phyloP scores from a whole-genome alignment of 2,888 invertebrate genomes.

The Volucella zonaria region DNA sequence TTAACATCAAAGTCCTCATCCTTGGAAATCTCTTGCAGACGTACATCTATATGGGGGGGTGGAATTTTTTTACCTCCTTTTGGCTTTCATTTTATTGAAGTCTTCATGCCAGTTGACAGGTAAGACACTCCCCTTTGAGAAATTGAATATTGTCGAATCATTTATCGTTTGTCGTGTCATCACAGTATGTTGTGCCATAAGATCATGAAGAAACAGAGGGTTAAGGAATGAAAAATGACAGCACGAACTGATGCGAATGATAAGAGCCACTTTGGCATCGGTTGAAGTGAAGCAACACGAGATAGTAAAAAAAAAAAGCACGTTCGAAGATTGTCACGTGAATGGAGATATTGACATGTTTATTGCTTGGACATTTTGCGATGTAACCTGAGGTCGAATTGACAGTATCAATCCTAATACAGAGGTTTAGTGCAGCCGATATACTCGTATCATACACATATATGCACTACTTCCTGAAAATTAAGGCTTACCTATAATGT shows the following conservation, averaged over 20 bases:
- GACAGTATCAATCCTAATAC: too few relatives aligned
- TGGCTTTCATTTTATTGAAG: constrained; percentile 27
- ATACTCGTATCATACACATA: too few relatives aligned
- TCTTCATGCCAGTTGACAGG: constrained; percentile 58
- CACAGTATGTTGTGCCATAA: constrained; percentile 52
- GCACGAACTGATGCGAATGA: constrained; percentile 50
- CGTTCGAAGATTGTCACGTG: constrained; percentile 20
- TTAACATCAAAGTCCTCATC: constrained; percentile 55
- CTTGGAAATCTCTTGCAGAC: constrained; percentile 7
- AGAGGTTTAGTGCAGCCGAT: too few relatives aligned
- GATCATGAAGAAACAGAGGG: constrained; percentile 32
- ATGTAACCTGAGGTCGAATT: too few relatives aligned
- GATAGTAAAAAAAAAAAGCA: background rate
- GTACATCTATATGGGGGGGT: background rate
- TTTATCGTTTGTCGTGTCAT: constrained; percentile 59
- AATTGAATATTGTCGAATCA: constrained; percentile 65
- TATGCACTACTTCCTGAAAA: too few relatives aligned
- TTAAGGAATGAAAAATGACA: constrained; percentile 64
- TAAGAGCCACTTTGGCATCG: constrained; percentile 1
- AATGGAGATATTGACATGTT: constrained; percentile 47
- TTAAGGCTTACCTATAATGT: too few relatives aligned
- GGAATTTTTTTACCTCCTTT: background rate
- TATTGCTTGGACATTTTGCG: constrained; percentile 26
- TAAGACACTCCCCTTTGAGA: constrained; percentile 30
- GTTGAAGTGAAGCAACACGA: background rate